Base-by-base conservation (phyloP, 1,140 invertebrate genomes). In the Megalonaias nervosa region DNA sequence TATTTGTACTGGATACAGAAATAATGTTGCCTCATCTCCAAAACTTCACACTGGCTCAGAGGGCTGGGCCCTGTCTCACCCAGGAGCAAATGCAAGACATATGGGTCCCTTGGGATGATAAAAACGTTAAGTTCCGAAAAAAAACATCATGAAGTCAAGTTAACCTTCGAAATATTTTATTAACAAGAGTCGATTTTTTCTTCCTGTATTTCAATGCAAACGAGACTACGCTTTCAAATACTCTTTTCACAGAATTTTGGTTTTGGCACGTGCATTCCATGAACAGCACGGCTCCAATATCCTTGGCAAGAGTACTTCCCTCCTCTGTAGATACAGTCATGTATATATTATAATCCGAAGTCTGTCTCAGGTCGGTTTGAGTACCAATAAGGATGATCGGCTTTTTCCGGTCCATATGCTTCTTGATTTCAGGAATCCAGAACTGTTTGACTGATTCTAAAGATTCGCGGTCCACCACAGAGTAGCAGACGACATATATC, bases 401-500 rank as follows among this genome's bases (percentile, higher is more conserved):
- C 6, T 96, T 97, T 79, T 97, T 97, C 16, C 76, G 67, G 11
- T 94, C 93, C 92, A 97, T 98, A 90, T 98, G 97, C 76, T 93
- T 90, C 81, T 93, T 92, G 48, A 92, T 90, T 85, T 92, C 92
- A 13, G 90, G 90, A 74, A 87, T 86, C 91, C 91, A 86, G 92
- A 98, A 99, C 78, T 97, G 97, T 86, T 97, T 93, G 72, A 99
- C 97, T 91, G 99, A 99, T 91, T 99, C 97, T 92, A 98, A 99
- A 80, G 97, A 98, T 15, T 97, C 97, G 74, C 98, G 98, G 81
- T 97, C 98, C 59, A 99, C 97, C 77, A 99, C 97, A 85, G 97
- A 99, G 92, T 99, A 99, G 93, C 98, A 99, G 66, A 99, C 98
- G 80, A 99, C 94, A 92, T 99, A 99, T 72, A 99, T 97, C 91